Evolutionary conservation across 1,140 invertebrate genomes (phyloP), one percentile per base, ranked within the genome.

Genomic region (Platyscapa corneri): DNA sequence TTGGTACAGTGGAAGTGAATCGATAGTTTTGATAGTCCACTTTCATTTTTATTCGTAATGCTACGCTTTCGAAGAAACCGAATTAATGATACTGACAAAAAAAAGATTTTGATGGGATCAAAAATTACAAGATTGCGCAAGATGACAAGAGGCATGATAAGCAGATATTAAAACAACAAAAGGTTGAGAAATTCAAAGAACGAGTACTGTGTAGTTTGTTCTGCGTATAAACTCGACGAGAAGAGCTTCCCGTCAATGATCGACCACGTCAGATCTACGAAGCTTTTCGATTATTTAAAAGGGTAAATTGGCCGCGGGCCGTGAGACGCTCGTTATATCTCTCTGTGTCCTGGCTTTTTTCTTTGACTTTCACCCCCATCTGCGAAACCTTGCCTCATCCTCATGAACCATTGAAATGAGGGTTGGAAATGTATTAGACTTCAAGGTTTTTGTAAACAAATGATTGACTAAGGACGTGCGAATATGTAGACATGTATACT

Each of bases 371-470:
- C 14, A 83, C 86, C 86, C 88, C 87, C 87, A 87, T 34, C 88
- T 89, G 89, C 87, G 88, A 89, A 77, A 77, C 81, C 80, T 72
- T 64, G 78, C 37, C 75, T 88, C 83, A 75, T 89, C 84, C 87
- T 88, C 77, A 86, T 72, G 60, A 84, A 56, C 77, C 84, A 87
- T 85, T 76, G 86, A 87, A 88, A 87, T 88, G 90, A 90, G 89
- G 88, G 88, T 90, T 90, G 90, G 90, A 90, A 90, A 90, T 90
- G 83, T 87, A 90, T 89, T 87, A 87, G 87, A 56, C 56, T 20
- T 37, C 27, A 49, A 60, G 64, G 56, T 39, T 49, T 65, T 74
- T 49, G 42, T 42, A 75, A 42, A 72, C 60, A 80, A 72, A 81
- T 65, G 74, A 82, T 42, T 34, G 14, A 42, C 74, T 20, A 77